These are phyloP conservation scores for Tragelaphus buxtoni DNA, from an alignment of 2,113 vertebrate genomes.

Conservation along the genomic window DNA sequence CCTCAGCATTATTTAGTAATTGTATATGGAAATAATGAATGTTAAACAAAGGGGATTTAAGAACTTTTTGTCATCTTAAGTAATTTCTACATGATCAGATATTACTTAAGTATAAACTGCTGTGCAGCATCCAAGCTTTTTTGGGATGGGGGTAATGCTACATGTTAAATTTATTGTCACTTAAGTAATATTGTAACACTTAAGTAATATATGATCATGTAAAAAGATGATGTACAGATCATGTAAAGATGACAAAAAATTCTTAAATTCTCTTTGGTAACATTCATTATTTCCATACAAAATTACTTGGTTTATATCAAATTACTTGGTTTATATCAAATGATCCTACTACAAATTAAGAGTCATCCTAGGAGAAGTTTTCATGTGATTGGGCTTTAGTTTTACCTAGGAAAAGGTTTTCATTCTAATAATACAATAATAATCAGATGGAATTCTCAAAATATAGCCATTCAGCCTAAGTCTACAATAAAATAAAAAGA, in stretches of 20 bases:
- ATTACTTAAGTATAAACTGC: neutral
- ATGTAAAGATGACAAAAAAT: neutral
- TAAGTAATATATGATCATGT: neutral
- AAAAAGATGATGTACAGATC: neutral
- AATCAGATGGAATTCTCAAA: neutral
- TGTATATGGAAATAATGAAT: neutral
- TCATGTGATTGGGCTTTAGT: neutral
- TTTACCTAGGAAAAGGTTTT: neutral
- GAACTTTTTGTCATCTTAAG: neutral
- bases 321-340: neutral
- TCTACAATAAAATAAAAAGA: neutral
- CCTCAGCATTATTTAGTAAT: neutral
- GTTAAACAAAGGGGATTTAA: neutral
- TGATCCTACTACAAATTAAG: neutral
- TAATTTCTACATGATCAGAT: neutral
- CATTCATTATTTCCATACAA: neutral
- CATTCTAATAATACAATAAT: neutral
- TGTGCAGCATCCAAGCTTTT: neutral
- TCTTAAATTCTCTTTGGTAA: neutral
- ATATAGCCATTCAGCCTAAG: neutral
- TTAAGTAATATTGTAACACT: neutral
- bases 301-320: neutral
- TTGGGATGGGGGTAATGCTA: neutral
- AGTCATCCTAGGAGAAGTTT: neutral
- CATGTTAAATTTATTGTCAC: neutral